These are phyloP conservation scores for Falco concolor DNA, from an alignment of 2,797 vertebrate genomes.

Conservation along the genomic window DNA sequence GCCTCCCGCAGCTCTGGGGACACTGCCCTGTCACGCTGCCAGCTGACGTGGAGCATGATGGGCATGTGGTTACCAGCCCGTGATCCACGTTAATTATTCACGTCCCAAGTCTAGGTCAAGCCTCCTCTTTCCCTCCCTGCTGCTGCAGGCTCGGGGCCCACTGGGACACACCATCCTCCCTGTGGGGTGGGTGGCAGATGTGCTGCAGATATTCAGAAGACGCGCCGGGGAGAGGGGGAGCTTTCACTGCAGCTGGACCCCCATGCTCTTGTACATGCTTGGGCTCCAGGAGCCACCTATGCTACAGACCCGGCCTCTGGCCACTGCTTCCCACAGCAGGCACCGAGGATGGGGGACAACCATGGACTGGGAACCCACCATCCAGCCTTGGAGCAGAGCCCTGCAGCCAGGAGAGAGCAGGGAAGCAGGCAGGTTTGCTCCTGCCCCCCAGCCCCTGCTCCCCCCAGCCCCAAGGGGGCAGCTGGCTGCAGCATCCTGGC, in stretches of 20 bases:
- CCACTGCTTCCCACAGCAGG: background rate
- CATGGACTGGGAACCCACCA: background rate
- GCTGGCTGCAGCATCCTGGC: conserved; percentile 35
- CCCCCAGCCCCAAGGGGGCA: background rate
- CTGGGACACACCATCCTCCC: fast-evolving
- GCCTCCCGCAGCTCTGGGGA: background rate
- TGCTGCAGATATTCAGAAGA: background rate
- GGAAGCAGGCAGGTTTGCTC: background rate
- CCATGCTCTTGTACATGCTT: background rate
- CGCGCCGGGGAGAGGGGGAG: background rate
- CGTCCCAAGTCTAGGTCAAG: background rate
- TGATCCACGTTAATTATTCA: background rate
- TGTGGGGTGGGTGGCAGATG: background rate
- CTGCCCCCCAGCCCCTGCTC: background rate
- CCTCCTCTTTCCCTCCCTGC: background rate
- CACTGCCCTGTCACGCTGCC: background rate
- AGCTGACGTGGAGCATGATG: background rate
- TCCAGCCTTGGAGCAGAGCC: background rate
- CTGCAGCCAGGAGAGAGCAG: background rate
- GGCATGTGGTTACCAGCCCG: background rate
- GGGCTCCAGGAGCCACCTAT: background rate
- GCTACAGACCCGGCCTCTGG: background rate
- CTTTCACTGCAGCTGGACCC: background rate
- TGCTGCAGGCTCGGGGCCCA: fast-evolving
- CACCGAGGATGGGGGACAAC: background rate